Evolutionary conservation across 2,113 vertebrate genomes (phyloP), one percentile per base, ranked within the genome.

Genomic region (Rhinichthys klamathensis): DNA sequence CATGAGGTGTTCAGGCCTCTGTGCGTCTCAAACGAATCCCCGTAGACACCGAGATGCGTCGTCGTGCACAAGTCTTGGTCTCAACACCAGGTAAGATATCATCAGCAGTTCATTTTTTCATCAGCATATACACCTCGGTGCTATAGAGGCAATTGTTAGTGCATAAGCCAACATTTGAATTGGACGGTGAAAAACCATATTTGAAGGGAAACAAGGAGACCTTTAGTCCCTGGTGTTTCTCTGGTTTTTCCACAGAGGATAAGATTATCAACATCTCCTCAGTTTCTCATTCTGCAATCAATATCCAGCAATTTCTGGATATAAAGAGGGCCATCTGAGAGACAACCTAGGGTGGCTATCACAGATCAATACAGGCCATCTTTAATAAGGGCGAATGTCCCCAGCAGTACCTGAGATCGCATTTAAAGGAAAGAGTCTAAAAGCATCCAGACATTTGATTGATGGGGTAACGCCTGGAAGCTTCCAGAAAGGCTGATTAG

Each of bases 321-420:
- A 85, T 86, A 84, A 83, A 88, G 67, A 81, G 63, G 84, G 75
- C 41, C 72, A 58, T 87, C 80, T 67, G 49, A 80, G 82, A 85
- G 85, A 86, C 79, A 61, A 82, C 77, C 80, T 44, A 21, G 63
- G 85, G 81, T 87, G 88, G 82, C 32, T 74, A 75, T 69, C 67
- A 63, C 16, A 58, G 69, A 89, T 89, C 88, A 82, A 88, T 88
- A 86, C 87, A 80, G 56, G 65, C 44, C 77, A 60, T 41, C 87
- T 88, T 89, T 87, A 89, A 89, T 87, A 88, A 89, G 88, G 88
- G 88, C 77, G 72, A 85, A 81, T 58, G 77, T 85, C 70, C 82
- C 69, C 67, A 58, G 27, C 73, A 80, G 41, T 78, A 35, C 35
- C 16, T 54, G 41, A 38, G 61, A 82, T 86, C 72, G 70, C 86